A percentile compares a stretch with the other conserved stretches of the same genome.
These are phyloP conservation scores for Chiloscyllium plagiosum DNA, from an alignment of 2,113 vertebrate species.

Conservation along the genomic window DNA sequence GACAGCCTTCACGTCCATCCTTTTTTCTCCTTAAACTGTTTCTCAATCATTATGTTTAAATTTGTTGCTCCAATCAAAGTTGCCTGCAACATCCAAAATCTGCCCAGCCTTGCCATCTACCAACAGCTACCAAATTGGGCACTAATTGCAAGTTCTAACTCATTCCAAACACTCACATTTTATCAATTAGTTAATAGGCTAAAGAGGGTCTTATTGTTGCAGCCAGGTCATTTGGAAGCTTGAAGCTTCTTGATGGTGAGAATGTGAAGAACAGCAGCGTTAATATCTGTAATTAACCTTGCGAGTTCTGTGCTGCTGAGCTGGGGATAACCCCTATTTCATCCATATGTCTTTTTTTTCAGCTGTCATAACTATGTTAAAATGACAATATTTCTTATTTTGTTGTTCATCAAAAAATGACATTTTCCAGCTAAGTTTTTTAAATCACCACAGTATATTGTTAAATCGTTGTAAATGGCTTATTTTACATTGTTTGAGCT, in stretches of 20 bases:
- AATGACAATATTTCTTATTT: slow-evolving; percentile 14
- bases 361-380: slow-evolving; percentile 13
- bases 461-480: background rate
- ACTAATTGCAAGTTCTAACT: slow-evolving; percentile 67
- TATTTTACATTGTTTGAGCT: background rate
- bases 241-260: slow-evolving; percentile 68
- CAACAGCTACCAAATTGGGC: slow-evolving; percentile 65
- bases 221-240: slow-evolving; percentile 75
- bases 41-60: slow-evolving; percentile 9
- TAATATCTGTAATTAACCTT: slow-evolving; percentile 78
- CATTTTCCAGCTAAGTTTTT: background rate
- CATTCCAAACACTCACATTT: slow-evolving; percentile 71
- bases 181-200: slow-evolving; percentile 80
- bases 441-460: background rate
- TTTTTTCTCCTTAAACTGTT: slow-evolving; percentile 2
- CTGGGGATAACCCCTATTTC: slow-evolving; percentile 53
- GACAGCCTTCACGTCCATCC: slow-evolving; percentile 51
- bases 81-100: slow-evolving; percentile 43
- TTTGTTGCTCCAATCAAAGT: slow-evolving; percentile 47
- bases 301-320: slow-evolving; percentile 62
- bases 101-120: slow-evolving; percentile 67
- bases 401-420: background rate
- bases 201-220: slow-evolving; percentile 67
- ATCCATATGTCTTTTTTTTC: slow-evolving; percentile 57
- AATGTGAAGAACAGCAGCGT: slow-evolving; percentile 62